Evolutionary conservation across 2,888 invertebrate genomes (phyloP), one percentile per base, ranked within the genome.

Genomic region (Diplolepis rosae): DNA sequence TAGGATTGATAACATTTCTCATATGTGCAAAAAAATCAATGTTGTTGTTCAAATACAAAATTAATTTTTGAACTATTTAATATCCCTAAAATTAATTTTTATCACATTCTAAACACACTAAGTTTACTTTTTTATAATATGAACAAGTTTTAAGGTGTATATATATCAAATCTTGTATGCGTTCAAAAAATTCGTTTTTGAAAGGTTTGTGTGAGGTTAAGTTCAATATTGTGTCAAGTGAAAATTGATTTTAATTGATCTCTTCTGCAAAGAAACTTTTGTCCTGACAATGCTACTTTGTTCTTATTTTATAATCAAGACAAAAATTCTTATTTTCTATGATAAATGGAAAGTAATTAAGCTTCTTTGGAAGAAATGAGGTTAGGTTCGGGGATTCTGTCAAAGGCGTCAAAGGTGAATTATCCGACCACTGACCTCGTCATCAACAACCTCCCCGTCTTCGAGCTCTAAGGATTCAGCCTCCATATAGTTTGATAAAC

Each of bases 401-500:
- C 77, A 80, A 78, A 74, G 52, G 28, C 28, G 71, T 69, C n/a
- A n/a, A n/a, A n/a, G n/a, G n/a, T n/a, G 32, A 18, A 22, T 48
- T 22, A 32, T 18, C 11, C 22, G 11, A 18, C 73, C 70, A 77
- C 89, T 90, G 89, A 93, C 93, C 91, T 93, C 93, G 82, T 93
- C 93, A 74, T 93, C 93, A 84, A 93, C 92, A 73, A 92, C 88
- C 85, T 93, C 93, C 77, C 91, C 91, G 79, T 91, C 90, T 81
- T 92, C 90, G 74, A 91, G 90, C 75, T 92, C 89, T 79, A 91
- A 89, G 79, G 91, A 85, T 84, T 92, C 92, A 80, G 91, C 91
- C 88, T 92, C 92, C 90, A 92, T 92, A 71, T 67, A 75, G 54
- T 42, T 68, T 56, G 1, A 13, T 54, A 18, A 15, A 66, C 28